Percentiles rank a stretch among this genome's conserved stretches.
Evolutionary conservation across 2,888 invertebrate genomes (phyloP).

Genomic region (Aleiodes testaceus): DNA sequence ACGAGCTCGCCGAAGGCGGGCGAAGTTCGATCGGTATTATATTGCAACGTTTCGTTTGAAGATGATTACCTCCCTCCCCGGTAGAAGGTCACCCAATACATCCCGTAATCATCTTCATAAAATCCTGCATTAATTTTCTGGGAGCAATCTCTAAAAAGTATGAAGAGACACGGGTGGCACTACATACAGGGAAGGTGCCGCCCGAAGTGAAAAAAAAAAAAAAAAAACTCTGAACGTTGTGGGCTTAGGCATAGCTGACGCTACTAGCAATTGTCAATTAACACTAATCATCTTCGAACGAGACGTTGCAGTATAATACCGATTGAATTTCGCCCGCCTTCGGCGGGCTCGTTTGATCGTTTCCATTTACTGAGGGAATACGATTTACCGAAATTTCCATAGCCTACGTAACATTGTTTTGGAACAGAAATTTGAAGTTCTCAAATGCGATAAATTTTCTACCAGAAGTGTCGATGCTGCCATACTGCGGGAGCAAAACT

Average conservation of each 20-base stretch:
- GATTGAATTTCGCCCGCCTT: neutral
- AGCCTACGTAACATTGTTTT: no score
- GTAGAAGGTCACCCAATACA: neutral
- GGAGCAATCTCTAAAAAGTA: no score
- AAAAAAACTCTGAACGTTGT: conserved; percentile 21
- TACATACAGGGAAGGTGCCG: neutral
- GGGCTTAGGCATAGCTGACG: conserved; percentile 6
- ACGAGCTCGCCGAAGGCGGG: neutral
- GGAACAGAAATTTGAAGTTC: no score
- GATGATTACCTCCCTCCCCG: conserved; percentile 12
- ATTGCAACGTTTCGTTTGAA: neutral
- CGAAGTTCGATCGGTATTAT: conserved; percentile 7
- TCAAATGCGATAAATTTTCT: no score
- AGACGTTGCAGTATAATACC: conserved; percentile 16
- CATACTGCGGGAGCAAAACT: no score
- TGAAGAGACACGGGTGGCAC: no score
- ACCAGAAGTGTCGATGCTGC: no score
- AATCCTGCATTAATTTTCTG: neutral
- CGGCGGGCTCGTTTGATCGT: conserved; percentile 7
- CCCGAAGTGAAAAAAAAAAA: neutral
- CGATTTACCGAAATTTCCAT: no score
- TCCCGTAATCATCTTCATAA: conserved; percentile 8
- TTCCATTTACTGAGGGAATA: no score
- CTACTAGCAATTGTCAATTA: neutral
- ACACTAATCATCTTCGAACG: conserved; percentile 17